Evolutionary conservation across 1,140 invertebrate species (phyloP).

Genomic region (Eubasilissa regina): DNA sequence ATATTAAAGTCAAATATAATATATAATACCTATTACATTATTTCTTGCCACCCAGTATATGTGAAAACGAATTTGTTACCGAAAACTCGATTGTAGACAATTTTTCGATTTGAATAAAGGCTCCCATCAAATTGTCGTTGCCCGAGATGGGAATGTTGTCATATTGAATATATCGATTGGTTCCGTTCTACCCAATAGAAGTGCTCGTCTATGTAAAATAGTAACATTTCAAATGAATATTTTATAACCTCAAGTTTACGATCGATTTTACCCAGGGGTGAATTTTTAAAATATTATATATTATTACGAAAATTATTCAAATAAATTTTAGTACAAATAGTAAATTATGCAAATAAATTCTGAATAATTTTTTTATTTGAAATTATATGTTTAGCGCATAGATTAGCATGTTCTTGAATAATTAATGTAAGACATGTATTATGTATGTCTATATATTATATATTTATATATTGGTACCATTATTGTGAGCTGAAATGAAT

Average conservation of each 20-base stretch:
- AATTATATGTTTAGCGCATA: too few relatives aligned
- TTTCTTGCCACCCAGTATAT: constrained; percentile 26
- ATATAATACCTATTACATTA: too few relatives aligned
- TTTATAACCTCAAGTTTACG: constrained; percentile 42
- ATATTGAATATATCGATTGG: constrained; percentile 48
- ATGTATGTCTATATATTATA: too few relatives aligned
- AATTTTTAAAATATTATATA: constrained; percentile 35
- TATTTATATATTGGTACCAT: too few relatives aligned
- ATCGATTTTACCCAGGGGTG: constrained; percentile 51
- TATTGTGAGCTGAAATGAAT: too few relatives aligned
- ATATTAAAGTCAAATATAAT: too few relatives aligned
- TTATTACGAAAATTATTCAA: too few relatives aligned
- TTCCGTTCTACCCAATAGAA: constrained; percentile 42
- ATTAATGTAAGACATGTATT: too few relatives aligned
- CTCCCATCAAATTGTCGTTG: constrained; percentile 61
- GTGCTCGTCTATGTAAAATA: constrained; percentile 41
- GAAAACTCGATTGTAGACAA: constrained; percentile 61
- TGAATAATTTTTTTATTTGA: too few relatives aligned
- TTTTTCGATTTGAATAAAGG: constrained; percentile 61
- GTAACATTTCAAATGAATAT: constrained; percentile 40
- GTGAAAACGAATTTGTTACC: constrained; percentile 59
- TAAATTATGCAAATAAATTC: too few relatives aligned
- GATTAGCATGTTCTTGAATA: too few relatives aligned
- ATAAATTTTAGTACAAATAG: too few relatives aligned
- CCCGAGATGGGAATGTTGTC: constrained; percentile 51